phyloP scores from a whole-genome alignment of 1,140 invertebrate species.

The Oedothorax gibbosus region DNA sequence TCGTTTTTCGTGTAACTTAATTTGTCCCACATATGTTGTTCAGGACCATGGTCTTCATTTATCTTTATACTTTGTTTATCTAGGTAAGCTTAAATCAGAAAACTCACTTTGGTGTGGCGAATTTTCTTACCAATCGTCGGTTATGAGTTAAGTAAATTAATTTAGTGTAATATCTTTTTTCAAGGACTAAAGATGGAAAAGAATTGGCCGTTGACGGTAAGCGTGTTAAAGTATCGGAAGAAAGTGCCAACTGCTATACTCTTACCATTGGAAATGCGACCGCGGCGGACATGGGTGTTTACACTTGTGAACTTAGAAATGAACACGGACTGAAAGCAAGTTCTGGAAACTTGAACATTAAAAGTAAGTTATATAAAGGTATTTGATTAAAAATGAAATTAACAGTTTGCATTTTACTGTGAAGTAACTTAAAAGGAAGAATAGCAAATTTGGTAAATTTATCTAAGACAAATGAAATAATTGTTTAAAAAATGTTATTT shows the following conservation, averaged over 20 bases:
- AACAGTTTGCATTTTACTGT: background rate
- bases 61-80: no score
- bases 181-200: conserved; percentile 67
- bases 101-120: no score
- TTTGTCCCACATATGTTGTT: no score
- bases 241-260: conserved; percentile 79
- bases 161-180: background rate
- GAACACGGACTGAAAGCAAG: conserved; percentile 79
- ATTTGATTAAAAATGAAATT: background rate
- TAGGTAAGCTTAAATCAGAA: no score
- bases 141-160: background rate
- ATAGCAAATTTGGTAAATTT: background rate
- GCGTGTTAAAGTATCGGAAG: conserved; percentile 70
- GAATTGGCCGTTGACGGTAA: conserved; percentile 65
- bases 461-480: no score
- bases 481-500: no score
- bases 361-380: conserved; percentile 24
- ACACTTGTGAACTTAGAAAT: conserved; percentile 90
- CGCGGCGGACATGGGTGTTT: conserved; percentile 85
- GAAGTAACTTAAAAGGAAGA: background rate
- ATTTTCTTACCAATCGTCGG: no score
- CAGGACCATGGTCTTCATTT: no score
- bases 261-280: conserved; percentile 76
- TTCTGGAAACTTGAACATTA: conserved; percentile 34
- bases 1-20: no score